phyloP scores from a whole-genome alignment of 2,797 vertebrate species.

The Pangasius mekongensis region DNA sequence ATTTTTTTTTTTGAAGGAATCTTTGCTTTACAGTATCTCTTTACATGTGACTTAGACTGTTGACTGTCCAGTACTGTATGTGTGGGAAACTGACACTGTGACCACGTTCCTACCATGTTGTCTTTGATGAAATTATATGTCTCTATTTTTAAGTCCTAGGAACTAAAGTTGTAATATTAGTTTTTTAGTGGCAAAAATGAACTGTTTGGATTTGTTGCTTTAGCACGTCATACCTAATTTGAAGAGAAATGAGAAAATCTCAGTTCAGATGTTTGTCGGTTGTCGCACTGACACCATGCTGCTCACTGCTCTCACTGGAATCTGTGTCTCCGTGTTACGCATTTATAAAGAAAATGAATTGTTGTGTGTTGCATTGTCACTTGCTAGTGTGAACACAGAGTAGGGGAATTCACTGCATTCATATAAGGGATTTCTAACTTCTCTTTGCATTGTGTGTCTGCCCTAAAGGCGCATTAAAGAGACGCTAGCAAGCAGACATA shows the following conservation, averaged over 20 bases:
- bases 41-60: neutral
- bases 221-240: neutral
- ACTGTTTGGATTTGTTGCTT: neutral
- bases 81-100: neutral
- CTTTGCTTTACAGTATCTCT: neutral
- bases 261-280: neutral
- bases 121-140: neutral
- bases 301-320: neutral
- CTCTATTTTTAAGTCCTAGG: neutral
- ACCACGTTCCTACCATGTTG: neutral
- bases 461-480: neutral
- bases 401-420: neutral
- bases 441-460: neutral
- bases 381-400: neutral
- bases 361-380: neutral
- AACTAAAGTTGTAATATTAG: neutral
- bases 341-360: neutral
- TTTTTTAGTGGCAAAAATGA: neutral
- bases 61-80: neutral
- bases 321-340: neutral
- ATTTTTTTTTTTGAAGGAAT: neutral
- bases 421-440: neutral
- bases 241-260: neutral
- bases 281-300: neutral
- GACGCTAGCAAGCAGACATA: neutral